A percentile compares a stretch with the other conserved stretches of the same genome.
phyloP scores from a whole-genome alignment of 1,140 invertebrate genomes.

The Anoplophora glabripennis region DNA sequence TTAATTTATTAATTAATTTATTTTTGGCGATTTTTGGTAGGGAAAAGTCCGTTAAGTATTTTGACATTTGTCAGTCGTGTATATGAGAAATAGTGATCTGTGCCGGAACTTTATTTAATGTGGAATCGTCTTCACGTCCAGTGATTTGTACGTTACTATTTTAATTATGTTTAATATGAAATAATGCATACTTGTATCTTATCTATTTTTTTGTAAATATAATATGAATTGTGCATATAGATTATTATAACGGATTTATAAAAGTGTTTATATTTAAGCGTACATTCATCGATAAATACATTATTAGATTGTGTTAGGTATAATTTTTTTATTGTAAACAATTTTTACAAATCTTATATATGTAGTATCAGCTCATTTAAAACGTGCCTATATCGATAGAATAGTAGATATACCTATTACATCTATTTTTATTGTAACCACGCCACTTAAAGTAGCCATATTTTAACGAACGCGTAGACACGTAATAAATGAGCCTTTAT shows the following conservation, averaged over 20 bases:
- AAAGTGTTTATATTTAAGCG: conserved; percentile 46
- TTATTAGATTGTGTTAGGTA: conserved; percentile 41
- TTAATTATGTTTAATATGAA: conserved; percentile 37
- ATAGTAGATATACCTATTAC: conserved; percentile 15
- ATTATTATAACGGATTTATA: conserved; percentile 45
- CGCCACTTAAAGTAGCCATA: conserved; percentile 16
- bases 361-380: conserved; percentile 31
- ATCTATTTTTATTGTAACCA: conserved; percentile 32
- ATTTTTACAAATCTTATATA: conserved; percentile 38
- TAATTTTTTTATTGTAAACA: conserved; percentile 35
- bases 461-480: conserved; percentile 14
- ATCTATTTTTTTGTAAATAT: conserved; percentile 49
- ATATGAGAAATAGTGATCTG: conserved; percentile 35
- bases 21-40: too few relatives aligned
- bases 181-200: conserved; percentile 38
- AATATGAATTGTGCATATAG: conserved; percentile 50
- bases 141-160: conserved; percentile 44
- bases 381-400: conserved; percentile 26
- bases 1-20: background rate
- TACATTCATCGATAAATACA: conserved; percentile 38
- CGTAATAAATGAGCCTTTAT: conserved; percentile 25
- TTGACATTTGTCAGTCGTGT: conserved; percentile 25
- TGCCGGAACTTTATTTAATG: conserved; percentile 39
- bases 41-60: too few relatives aligned
- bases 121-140: conserved; percentile 43